Evolutionary conservation across 2,797 vertebrate species (phyloP), one percentile per base, ranked within the genome.

Genomic region (Catamblyrhynchus diadema): DNA sequence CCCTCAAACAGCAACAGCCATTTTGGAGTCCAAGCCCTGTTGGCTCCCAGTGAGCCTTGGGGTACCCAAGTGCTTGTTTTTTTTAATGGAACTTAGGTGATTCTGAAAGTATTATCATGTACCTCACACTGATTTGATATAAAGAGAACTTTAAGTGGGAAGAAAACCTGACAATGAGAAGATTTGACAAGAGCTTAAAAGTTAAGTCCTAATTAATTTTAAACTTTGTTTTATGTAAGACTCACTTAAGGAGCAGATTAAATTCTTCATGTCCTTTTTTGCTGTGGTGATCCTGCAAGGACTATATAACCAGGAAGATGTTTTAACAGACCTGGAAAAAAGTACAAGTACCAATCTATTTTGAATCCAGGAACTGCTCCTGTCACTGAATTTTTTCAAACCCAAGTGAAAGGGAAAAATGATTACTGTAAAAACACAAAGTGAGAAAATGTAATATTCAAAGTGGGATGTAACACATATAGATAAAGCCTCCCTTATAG

Each of bases 261-360:
- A 95, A 93, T 90, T 80, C 27, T 86, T 61, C 66, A 72, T 42
- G 82, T 91, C 91, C 67, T 93, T 86, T 87, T 85, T 45, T 69
- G 54, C 73, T 60, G 70, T 75, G 87, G 73, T 88, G 78, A 89
- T 96, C 91, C 84, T 90, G 77, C 44, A 77, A 75, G 60, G 70
- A 93, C 94, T 86, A 59, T 42, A 75, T 60, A 83, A 88, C 61
- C 80, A 83, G 85, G 6, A 86, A 32, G 33, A 72, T 10, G 69
- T 79, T 95, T 75, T 86, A 96, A 93, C 59, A 94, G 74, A 54
- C 57, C 75, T 59, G 37, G 50, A 32, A 64, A 94, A 66, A 90
- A 69, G 44, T 45, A 91, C 2, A 23, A 74, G 30, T 45, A 91
- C 44, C 33, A 48, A 45, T 75, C 54, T 84, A 5, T 70, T 84